phyloP scores from a whole-genome alignment of 2,113 vertebrate genomes.

The Donacobius atricapilla region DNA sequence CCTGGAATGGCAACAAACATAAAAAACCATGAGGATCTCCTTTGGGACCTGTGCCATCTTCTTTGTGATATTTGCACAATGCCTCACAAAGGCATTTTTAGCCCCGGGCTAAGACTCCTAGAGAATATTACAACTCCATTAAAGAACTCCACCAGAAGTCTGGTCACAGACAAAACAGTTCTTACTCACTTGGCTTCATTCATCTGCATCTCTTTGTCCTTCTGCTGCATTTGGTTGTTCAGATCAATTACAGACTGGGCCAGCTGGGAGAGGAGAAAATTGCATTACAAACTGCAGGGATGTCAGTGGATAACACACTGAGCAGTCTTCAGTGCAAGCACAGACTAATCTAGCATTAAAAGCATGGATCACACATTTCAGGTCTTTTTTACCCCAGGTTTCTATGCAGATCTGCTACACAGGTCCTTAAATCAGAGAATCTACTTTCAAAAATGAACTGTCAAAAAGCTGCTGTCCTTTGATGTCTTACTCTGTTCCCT shows the following conservation, averaged over 20 bases:
- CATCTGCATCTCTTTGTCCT: conserved; percentile 92
- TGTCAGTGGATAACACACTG: not conserved
- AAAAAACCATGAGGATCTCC: not conserved
- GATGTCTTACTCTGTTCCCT: not conserved
- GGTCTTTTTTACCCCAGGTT: not conserved
- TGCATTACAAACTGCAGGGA: not conserved
- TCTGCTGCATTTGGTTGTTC: conserved; percentile 94
- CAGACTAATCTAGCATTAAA: not conserved
- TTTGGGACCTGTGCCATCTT: not conserved
- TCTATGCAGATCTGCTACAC: not conserved
- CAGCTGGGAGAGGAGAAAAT: conserved; percentile 73
- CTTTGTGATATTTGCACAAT: not conserved
- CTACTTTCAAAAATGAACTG: not conserved
- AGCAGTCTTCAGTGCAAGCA: not conserved
- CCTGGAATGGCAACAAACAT: conserved; percentile 65
- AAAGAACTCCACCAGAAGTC: not conserved
- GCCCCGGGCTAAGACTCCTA: not conserved
- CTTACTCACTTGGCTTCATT: conserved; percentile 90
- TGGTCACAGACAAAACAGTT: not conserved
- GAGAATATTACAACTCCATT: not conserved
- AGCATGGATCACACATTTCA: not conserved
- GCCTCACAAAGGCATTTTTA: not conserved
- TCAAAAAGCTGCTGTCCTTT: not conserved
- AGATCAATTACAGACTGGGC: conserved; percentile 95
- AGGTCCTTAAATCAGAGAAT: not conserved